Conservation (phyloP, 2,888 invertebrate genomes). For the Drosophila siamana region DNA sequence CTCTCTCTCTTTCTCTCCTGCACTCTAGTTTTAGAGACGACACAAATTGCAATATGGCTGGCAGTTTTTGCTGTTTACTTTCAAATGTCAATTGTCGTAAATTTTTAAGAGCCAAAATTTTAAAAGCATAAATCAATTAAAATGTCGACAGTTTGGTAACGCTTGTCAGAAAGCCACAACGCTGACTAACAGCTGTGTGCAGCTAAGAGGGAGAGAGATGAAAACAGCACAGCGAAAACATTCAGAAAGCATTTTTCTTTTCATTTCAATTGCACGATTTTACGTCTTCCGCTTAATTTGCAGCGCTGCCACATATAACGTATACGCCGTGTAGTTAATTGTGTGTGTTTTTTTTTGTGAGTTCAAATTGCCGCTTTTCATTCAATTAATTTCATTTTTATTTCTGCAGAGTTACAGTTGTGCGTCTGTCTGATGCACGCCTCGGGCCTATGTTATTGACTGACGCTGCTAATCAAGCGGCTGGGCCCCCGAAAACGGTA, state of each 20-base stretch:
- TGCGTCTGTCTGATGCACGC: conserved; percentile 53
- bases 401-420: conserved; percentile 20
- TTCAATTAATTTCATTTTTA: conserved; percentile 19
- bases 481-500: conserved; percentile 46
- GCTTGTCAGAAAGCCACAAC: conserved; percentile 10
- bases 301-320: too few relatives aligned
- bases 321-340: conserved; percentile 62
- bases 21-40: not conserved
- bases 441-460: conserved; percentile 8
- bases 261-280: conserved; percentile 61
- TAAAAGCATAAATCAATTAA: conserved; percentile 69
- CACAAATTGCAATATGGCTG: conserved; percentile 22
- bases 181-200: too few relatives aligned
- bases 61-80: conserved; percentile 39
- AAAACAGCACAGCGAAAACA: conserved; percentile 40
- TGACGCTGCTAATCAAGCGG: conserved; percentile 50
- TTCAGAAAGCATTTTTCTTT: conserved; percentile 32
- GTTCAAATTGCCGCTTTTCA: conserved; percentile 57
- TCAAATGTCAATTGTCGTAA: conserved; percentile 66
- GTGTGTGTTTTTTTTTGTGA: conserved; percentile 71
- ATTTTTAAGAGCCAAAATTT: conserved; percentile 43
- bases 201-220: conserved; percentile 11
- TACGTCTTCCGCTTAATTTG: conserved; percentile 64
- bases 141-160: conserved; percentile 64
- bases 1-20: conserved; percentile 4